Percentiles rank a stretch among this genome's conserved stretches.
These are phyloP conservation scores for Hyposmocoma kahamanoa DNA, from an alignment of 1,140 invertebrate genomes.

Conservation along the genomic window DNA sequence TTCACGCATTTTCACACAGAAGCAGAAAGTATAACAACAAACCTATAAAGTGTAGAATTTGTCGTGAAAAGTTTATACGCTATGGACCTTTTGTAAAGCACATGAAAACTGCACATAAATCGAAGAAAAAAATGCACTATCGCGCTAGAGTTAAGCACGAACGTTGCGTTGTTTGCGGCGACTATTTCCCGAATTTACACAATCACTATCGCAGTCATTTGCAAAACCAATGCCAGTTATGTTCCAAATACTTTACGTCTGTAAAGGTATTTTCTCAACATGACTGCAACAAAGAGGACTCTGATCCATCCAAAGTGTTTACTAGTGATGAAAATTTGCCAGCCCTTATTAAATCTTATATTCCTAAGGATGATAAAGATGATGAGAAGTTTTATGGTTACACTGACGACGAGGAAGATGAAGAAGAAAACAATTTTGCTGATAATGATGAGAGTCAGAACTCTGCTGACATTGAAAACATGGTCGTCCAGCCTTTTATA, in stretches of 20 bases:
- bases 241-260: constrained; percentile 63
- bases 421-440: constrained; percentile 10
- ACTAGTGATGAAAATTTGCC: constrained; percentile 43
- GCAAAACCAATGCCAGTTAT: constrained; percentile 51
- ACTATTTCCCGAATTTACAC: constrained; percentile 62
- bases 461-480: constrained; percentile 6
- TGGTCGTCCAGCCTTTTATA: constrained; percentile 47
- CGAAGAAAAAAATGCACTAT: constrained; percentile 57
- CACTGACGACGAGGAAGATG: constrained; percentile 33
- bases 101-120: constrained; percentile 56
- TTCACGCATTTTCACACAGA: constrained; percentile 65
- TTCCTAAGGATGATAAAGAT: constrained; percentile 53
- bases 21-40: constrained; percentile 63
- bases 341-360: constrained; percentile 45
- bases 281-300: constrained; percentile 56
- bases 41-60: constrained; percentile 62
- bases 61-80: constrained; percentile 56
- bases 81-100: constrained; percentile 65
- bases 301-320: constrained; percentile 55
- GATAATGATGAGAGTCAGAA: constrained; percentile 17
- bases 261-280: constrained; percentile 49
- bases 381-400: constrained; percentile 60
- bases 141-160: constrained; percentile 49
- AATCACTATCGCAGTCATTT: constrained; percentile 67
- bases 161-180: constrained; percentile 55